Base-by-base conservation (phyloP, 2,888 invertebrate species). In the Mythimna vitellina region DNA sequence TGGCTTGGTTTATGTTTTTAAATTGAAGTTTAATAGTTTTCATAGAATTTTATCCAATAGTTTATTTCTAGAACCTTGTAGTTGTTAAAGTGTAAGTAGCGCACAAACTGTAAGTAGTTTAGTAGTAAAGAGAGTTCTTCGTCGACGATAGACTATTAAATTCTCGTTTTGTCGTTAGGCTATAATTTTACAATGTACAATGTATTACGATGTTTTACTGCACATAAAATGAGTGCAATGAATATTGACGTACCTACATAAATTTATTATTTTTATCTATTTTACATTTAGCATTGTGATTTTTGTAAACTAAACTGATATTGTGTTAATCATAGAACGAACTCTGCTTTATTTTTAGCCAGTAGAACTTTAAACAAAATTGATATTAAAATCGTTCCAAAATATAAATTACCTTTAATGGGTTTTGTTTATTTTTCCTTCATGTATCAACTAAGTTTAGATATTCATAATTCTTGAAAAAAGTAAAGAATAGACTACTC, bases 91-190 rank as follows among this genome's bases (percentile, higher is more conserved):
- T 29, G 29, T 29, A 71, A 76, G 56, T 71, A 35, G 22, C 22
- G 56, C 22, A 42, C 35, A 38, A 70, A 76, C 56, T 81, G 25
- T 42, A 54, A 65, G 22, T 64, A 76, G 38, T 64, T 64, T 64
- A 32, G 51, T 32, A 63, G 66, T 42, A 64, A 61, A 56, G 32
- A 38, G 54, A 70, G 29, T 70, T 81, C 56, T 53, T 61, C 35
- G 56, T 49, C 56, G 49, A 67, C 60, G 67, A 70, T 61, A 49
- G 35, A 69, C 58, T 68, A 63, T 82, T 71, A 67, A 70, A 66
- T 35, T 67, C 53, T 81, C 65, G 69, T 80, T 68, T 71, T 65
- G 38, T 65, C 57, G 58, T 70, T 46, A 25, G 57, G 65, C 57
- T 51, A 62, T 67, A 56, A 35, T 65, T 74, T 71, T 80, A 68